phyloP scores from a whole-genome alignment of 2,888 invertebrate species.

The Sinopyrophorus schimmeli region DNA sequence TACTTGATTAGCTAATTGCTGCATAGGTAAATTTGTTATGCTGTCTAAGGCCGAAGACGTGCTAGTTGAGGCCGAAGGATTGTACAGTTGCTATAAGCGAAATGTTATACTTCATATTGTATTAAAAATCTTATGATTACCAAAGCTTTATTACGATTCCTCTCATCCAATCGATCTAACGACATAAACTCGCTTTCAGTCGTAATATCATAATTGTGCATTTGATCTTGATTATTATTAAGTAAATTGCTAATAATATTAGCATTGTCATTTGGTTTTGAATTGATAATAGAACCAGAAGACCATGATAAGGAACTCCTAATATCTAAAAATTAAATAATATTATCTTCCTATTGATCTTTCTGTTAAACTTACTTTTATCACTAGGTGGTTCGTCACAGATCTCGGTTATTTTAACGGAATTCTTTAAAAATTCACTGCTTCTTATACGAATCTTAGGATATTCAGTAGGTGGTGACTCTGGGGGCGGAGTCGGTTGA shows the following conservation, averaged over 20 bases:
- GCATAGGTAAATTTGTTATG: conserved; percentile 54
- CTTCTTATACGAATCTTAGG: conserved; percentile 54
- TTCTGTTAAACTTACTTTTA: no score
- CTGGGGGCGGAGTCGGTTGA: conserved; percentile 50
- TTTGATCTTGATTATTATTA: conserved; percentile 47
- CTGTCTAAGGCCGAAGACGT: conserved; percentile 44
- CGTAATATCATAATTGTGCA: conserved; percentile 52
- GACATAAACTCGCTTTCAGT: conserved; percentile 54
- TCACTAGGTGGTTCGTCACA: no score
- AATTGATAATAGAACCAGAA: no score
- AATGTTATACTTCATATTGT: conserved; percentile 1
- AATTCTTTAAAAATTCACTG: conserved; percentile 48
- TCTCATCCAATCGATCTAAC: conserved; percentile 49
- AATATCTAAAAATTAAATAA: no score
- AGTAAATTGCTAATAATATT: conserved; percentile 48
- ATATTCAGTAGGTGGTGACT: conserved; percentile 46
- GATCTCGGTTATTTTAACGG: conserved; percentile 50
- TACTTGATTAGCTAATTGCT: conserved; percentile 57
- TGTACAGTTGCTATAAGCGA: conserved; percentile 49
- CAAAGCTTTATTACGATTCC: conserved; percentile 48
- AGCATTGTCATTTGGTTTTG: no score
- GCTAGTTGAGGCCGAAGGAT: conserved; percentile 36
- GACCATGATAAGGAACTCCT: no score
- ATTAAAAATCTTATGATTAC: conserved; percentile 37
- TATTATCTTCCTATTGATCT: no score